Percentiles rank a stretch among this genome's conserved stretches.
Conservation (phyloP, 2,113 vertebrate species). For the Tetrax tetrax region DNA sequence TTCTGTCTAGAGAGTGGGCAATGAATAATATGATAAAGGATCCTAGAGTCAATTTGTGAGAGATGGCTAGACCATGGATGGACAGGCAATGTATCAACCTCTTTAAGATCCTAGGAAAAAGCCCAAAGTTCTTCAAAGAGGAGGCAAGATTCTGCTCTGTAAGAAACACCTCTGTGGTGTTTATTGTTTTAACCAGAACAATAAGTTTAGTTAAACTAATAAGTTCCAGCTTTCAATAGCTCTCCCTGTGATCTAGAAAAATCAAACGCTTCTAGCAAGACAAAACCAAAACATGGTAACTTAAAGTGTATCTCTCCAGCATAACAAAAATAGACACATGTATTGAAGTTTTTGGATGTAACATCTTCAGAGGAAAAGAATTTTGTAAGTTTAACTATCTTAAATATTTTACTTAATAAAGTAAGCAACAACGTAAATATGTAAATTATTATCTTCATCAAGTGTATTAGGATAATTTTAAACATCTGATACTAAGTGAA, state of each 20-base stretch:
- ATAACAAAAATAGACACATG: accelerated
- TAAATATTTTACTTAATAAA: slow-evolving; percentile 24
- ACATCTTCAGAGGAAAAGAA: neutral
- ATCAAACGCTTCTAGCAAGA: neutral
- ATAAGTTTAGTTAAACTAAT: neutral
- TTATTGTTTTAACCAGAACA: neutral
- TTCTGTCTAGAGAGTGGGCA: neutral
- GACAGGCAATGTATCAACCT: neutral
- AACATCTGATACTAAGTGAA: neutral
- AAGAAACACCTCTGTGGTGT: neutral
- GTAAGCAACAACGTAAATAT: neutral
- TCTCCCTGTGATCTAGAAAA: neutral
- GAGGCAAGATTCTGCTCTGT: neutral
- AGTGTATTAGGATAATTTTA: neutral
- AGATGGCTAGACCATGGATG: neutral
- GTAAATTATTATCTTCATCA: neutral
- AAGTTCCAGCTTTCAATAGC: neutral
- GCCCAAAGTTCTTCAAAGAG: neutral
- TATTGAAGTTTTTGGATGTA: neutral
- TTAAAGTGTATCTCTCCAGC: neutral
- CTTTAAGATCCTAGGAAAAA: neutral
- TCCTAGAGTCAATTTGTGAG: neutral
- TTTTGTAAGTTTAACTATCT: neutral
- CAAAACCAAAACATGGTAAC: neutral
- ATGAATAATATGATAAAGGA: neutral